Evolutionary conservation across 2,888 invertebrate genomes (phyloP).

Genomic region (Ametastegia equiseti): DNA sequence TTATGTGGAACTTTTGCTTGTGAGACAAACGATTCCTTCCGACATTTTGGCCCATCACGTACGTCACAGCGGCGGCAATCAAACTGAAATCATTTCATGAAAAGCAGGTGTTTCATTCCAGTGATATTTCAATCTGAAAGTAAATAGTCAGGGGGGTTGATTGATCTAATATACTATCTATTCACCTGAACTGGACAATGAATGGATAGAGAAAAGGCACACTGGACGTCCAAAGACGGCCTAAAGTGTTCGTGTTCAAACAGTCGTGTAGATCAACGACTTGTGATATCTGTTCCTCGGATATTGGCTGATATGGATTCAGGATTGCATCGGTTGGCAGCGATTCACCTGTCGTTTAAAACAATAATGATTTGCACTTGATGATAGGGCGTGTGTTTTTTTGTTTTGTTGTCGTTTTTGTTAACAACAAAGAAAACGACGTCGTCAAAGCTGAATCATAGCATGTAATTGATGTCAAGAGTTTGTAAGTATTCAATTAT

Average conservation of each 20-base stretch:
- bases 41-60: conserved; percentile 78
- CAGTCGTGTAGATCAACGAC: conserved; percentile 77
- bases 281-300: conserved; percentile 76
- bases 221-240: conserved; percentile 78
- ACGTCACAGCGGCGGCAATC: conserved; percentile 79
- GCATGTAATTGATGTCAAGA: no score
- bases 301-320: conserved; percentile 73
- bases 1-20: conserved; percentile 70
- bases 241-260: conserved; percentile 77
- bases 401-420: no score
- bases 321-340: conserved; percentile 47
- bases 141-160: background rate
- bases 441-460: no score
- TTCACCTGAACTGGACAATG: conserved; percentile 78
- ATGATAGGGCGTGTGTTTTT: no score
- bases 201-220: conserved; percentile 79
- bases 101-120: background rate
- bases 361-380: no score
- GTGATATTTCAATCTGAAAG: background rate
- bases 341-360: conserved; percentile 50
- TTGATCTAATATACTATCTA: background rate
- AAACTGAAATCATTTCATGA: conserved; percentile 69
- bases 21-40: conserved; percentile 71
- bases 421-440: no score
- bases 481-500: no score